These are phyloP conservation scores for Asarcornis scutulata DNA, from an alignment of 2,113 vertebrate genomes.

Conservation along the genomic window DNA sequence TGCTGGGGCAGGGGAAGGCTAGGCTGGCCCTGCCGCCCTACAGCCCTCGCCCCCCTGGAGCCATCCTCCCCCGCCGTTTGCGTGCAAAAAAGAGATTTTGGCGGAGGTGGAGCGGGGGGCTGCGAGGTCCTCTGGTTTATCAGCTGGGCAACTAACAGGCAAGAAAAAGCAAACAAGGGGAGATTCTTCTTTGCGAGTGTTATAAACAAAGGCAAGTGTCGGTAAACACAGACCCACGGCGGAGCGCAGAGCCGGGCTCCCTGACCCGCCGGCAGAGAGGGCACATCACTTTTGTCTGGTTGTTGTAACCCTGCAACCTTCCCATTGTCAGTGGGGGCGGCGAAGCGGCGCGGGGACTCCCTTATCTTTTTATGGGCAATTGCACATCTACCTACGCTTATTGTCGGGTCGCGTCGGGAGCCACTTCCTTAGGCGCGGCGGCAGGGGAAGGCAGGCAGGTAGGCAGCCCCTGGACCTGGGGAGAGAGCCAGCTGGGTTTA, in stretches of 20 bases:
- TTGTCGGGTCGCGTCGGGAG: neutral
- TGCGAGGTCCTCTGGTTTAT: neutral
- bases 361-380: constrained; percentile 55
- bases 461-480: neutral
- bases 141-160: neutral
- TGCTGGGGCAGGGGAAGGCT: neutral
- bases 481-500: constrained; percentile 1
- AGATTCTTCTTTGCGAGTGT: neutral
- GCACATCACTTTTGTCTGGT: constrained; percentile 79
- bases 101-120: neutral
- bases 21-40: too few relatives aligned
- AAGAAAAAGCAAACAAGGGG: constrained; percentile 28
- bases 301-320: constrained; percentile 82
- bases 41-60: neutral
- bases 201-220: constrained; percentile 81
- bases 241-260: constrained; percentile 37
- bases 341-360: constrained; percentile 20
- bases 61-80: too few relatives aligned
- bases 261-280: constrained; percentile 79
- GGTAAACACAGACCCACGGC: constrained; percentile 69
- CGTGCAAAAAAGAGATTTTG: neutral
- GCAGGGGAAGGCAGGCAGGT: neutral
- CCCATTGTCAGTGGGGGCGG: constrained; percentile 53
- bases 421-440: neutral
- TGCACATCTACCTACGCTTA: constrained; percentile 24